Percentiles rank a stretch among this genome's conserved stretches.
phyloP scores from a whole-genome alignment of 2,113 vertebrate species.

The Microtus oregoni region DNA sequence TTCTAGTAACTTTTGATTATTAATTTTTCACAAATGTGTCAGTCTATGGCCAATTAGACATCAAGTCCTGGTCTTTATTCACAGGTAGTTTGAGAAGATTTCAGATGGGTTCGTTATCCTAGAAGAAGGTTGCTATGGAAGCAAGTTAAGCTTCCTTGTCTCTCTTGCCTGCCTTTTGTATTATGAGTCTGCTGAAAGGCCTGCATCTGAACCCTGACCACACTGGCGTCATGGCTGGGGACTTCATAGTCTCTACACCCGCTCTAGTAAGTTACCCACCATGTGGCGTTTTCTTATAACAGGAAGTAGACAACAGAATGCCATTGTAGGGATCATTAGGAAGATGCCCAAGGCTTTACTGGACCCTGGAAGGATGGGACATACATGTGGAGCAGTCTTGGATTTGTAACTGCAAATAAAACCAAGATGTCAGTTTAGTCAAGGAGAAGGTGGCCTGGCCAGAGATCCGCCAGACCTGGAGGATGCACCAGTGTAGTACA shows the following conservation, averaged over 20 bases:
- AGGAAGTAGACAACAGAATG: neutral
- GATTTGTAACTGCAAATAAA: neutral
- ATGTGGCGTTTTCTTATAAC: neutral
- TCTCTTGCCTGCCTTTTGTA: neutral
- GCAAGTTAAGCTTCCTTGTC: neutral
- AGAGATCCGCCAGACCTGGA: neutral
- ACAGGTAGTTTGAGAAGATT: neutral
- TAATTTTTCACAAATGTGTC: neutral
- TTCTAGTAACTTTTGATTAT: neutral
- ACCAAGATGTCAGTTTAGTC: neutral
- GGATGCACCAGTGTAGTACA: neutral
- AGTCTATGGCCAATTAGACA: neutral
- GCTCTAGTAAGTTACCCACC: neutral
- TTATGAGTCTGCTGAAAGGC: neutral
- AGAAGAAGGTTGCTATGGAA: neutral
- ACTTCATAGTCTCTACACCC: neutral
- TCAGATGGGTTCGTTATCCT: too few species aligned
- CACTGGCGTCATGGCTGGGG: too few species aligned
- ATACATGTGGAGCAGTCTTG: neutral
- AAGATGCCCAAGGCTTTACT: rapidly evolving
- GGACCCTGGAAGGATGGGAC: neutral
- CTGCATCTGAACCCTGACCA: neutral
- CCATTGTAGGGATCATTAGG: rapidly evolving
- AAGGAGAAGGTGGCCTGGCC: neutral
- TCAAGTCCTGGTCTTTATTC: neutral